Evolutionary conservation across 1,140 invertebrate species (phyloP).

Genomic region (Danaus melanippus): DNA sequence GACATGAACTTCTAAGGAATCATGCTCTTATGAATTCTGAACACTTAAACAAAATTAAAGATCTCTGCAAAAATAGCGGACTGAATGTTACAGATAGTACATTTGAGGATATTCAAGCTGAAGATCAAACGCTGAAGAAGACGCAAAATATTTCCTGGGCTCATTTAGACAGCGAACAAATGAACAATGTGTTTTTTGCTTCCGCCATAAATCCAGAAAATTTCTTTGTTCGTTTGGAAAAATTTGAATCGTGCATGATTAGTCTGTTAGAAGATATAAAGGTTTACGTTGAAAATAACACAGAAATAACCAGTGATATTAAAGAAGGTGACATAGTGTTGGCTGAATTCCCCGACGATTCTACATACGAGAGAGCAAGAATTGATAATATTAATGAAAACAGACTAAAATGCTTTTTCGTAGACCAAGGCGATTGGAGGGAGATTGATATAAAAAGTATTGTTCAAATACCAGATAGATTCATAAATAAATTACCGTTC

Average conservation of each 20-base stretch:
- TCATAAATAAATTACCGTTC: conserved; percentile 54
- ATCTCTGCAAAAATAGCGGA: conserved; percentile 25
- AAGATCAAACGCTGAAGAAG: conserved; percentile 17
- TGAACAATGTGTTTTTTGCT: conserved; percentile 43
- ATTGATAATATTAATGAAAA: conserved; percentile 36
- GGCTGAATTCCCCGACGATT: conserved; percentile 55
- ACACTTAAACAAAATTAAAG: conserved; percentile 38
- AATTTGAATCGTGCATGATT: conserved; percentile 46
- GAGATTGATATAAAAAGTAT: conserved; percentile 36
- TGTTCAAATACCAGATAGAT: conserved; percentile 40
- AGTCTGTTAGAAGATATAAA: conserved; percentile 48
- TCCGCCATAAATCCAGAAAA: conserved; percentile 35
- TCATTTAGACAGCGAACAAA: conserved; percentile 42
- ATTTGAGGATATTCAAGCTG: conserved; percentile 7
- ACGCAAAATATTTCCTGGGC: conserved; percentile 46
- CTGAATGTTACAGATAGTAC: conserved; percentile 8
- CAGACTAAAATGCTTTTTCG: conserved; percentile 61
- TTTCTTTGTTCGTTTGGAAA: conserved; percentile 47
- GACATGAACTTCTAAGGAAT: conserved; percentile 36
- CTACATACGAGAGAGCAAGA: conserved; percentile 49
- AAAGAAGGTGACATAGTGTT: conserved; percentile 47
- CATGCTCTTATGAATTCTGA: conserved; percentile 41
- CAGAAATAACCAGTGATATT: conserved; percentile 14
- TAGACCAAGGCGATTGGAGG: conserved; percentile 60
- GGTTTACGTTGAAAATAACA: conserved; percentile 34